Evolutionary conservation across 2,113 vertebrate genomes (phyloP).

Genomic region (Microtus oregoni): DNA sequence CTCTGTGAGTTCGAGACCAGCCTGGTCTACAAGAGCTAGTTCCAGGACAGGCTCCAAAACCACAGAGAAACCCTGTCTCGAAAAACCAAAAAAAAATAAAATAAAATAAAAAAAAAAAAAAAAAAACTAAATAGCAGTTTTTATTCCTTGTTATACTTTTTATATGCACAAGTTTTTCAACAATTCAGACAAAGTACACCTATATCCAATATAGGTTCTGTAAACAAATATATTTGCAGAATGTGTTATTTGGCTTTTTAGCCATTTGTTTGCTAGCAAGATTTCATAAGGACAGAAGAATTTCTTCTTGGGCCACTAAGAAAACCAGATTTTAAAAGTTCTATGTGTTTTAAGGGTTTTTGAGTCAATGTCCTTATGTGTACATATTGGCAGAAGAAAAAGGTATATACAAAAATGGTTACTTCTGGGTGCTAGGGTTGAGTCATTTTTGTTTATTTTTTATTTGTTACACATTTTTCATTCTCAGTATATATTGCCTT

Average conservation of each 20-base stretch:
- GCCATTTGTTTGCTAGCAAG: not conserved
- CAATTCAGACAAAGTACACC: constrained; percentile 30
- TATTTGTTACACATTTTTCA: constrained; percentile 36
- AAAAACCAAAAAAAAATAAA: no score
- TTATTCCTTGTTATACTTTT: not conserved
- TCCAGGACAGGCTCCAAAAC: no score
- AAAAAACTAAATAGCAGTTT: constrained; percentile 39
- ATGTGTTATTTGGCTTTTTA: not conserved
- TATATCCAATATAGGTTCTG: constrained; percentile 24
- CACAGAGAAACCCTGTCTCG: no score
- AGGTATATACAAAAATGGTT: not conserved
- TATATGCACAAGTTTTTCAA: not conserved
- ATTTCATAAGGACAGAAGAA: constrained; percentile 4
- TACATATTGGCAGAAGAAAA: constrained; percentile 11
- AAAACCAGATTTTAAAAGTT: constrained; percentile 35
- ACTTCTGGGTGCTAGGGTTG: not conserved
- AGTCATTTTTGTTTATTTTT: constrained; percentile 50
- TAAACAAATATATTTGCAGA: not conserved
- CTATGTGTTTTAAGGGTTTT: constrained; percentile 20
- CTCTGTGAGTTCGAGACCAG: no score
- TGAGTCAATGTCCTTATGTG: not conserved
- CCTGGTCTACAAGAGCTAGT: no score
- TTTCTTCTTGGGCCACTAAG: constrained; percentile 45
- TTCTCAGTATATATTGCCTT: constrained; percentile 10
- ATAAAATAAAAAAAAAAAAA: no score